Evolutionary conservation across 2,113 vertebrate genomes (phyloP).

Genomic region (Chaenocephalus aceratus): DNA sequence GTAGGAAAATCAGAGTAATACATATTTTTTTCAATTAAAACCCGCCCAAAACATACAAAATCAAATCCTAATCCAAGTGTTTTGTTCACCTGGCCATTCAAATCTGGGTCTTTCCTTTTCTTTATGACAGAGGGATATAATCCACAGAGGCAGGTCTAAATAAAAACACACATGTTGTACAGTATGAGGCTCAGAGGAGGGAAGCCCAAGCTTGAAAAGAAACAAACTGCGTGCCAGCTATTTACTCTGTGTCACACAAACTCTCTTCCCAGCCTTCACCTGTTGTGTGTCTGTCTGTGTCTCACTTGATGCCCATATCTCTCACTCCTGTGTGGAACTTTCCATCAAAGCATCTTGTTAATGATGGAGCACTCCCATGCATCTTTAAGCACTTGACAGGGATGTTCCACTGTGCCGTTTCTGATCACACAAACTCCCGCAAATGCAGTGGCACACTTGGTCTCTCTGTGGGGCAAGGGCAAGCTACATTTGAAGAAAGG

Average conservation of each 20-base stretch:
- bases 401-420: conserved; percentile 55
- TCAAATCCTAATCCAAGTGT: background rate
- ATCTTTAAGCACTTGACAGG: conserved; percentile 76
- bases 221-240: conserved; percentile 18
- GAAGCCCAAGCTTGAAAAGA: conserved; percentile 8
- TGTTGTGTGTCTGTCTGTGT: conserved; percentile 3
- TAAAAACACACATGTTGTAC: background rate
- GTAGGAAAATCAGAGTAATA: background rate
- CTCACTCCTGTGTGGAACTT: conserved; percentile 70
- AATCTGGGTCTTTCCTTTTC: background rate
- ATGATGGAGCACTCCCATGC: conserved; percentile 76
- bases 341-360: conserved; percentile 80
- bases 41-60: background rate
- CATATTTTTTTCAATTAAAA: background rate
- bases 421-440: conserved; percentile 33
- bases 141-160: conserved; percentile 4
- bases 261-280: background rate
- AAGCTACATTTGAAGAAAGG: too few species aligned
- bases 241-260: conserved; percentile 12
- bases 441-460: too few species aligned
- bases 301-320: conserved; percentile 40
- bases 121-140: background rate
- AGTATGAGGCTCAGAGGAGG: background rate
- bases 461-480: too few species aligned
- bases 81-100: background rate